Conservation (phyloP, 2,797 vertebrate genomes). For the Oreochromis grahami region DNA sequence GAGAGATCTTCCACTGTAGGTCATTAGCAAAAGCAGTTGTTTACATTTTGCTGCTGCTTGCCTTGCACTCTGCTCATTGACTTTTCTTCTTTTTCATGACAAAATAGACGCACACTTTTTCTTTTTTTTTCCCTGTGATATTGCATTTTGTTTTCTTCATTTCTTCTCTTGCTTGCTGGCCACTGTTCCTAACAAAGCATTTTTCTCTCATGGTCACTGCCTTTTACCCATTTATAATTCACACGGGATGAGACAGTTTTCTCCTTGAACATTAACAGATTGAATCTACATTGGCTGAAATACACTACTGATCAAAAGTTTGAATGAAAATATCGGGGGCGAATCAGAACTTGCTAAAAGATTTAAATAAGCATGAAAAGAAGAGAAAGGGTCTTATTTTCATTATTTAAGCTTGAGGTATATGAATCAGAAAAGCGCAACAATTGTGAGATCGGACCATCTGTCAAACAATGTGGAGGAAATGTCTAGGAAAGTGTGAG, state of each 20-base stretch:
- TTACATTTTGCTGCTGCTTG: slow-evolving; percentile 11
- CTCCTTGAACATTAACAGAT: slow-evolving; percentile 14
- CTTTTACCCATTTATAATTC: slow-evolving; percentile 55
- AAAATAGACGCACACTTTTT: not conserved
- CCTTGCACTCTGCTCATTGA: not conserved
- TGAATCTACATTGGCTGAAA: not conserved
- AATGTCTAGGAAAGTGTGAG: not conserved
- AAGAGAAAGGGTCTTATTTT: not conserved
- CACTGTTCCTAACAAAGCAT: slow-evolving; percentile 16
- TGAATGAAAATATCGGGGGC: not conserved
- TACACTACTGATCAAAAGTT: not conserved
- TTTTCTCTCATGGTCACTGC: slow-evolving; percentile 31
- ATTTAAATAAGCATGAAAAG: not conserved
- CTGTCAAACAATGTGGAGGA: not conserved
- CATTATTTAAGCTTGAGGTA: not conserved
- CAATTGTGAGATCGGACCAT: not conserved
- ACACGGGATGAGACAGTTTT: slow-evolving; percentile 22
- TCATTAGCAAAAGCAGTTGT: slow-evolving; percentile 31
- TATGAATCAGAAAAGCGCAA: not conserved
- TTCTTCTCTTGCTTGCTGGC: slow-evolving; percentile 19
- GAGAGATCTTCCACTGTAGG: slow-evolving; percentile 32
- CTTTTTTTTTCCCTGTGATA: fast-evolving
- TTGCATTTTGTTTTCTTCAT: slow-evolving; percentile 31
- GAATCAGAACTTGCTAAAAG: not conserved
- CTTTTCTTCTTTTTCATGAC: slow-evolving; percentile 3